Percentiles rank a stretch among this genome's conserved stretches.
Evolutionary conservation across 2,113 vertebrate species (phyloP).

Genomic region (Eulemur rufifrons): DNA sequence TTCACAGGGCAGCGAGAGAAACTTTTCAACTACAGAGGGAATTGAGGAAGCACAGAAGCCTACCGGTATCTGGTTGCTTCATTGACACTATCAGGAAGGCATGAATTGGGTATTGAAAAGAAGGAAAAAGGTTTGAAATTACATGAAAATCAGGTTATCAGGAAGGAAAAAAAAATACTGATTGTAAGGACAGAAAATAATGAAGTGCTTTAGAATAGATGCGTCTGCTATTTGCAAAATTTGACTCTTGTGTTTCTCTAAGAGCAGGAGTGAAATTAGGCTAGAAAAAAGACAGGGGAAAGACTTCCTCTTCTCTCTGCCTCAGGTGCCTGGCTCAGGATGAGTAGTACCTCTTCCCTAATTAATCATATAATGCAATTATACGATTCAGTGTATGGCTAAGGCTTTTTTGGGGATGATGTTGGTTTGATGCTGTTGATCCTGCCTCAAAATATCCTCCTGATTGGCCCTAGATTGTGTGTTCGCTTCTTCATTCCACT

Average conservation of each 20-base stretch:
- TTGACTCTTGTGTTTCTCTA: neutral
- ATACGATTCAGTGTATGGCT: neutral
- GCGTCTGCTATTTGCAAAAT: neutral
- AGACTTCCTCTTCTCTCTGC: neutral
- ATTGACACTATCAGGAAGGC: neutral
- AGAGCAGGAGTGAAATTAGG: accelerated
- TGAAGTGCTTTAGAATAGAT: neutral
- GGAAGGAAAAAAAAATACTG: neutral
- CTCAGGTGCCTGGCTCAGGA: accelerated
- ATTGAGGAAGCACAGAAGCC: neutral
- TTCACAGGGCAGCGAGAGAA: neutral
- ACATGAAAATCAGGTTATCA: constrained; percentile 15
- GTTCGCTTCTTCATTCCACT: neutral
- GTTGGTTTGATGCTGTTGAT: neutral
- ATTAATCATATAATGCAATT: neutral
- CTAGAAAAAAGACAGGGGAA: neutral
- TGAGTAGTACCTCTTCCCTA: neutral
- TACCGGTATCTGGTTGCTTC: neutral
- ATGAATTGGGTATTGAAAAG: neutral
- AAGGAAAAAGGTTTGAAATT: neutral
- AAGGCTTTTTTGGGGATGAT: neutral
- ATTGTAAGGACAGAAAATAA: constrained; percentile 11
- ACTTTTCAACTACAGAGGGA: neutral
- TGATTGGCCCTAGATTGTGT: neutral
- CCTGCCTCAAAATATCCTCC: neutral